Evolutionary conservation across 64 coral and sea anemone genomes (phyloP).

Genomic region (Astreopora myriophthalma): DNA sequence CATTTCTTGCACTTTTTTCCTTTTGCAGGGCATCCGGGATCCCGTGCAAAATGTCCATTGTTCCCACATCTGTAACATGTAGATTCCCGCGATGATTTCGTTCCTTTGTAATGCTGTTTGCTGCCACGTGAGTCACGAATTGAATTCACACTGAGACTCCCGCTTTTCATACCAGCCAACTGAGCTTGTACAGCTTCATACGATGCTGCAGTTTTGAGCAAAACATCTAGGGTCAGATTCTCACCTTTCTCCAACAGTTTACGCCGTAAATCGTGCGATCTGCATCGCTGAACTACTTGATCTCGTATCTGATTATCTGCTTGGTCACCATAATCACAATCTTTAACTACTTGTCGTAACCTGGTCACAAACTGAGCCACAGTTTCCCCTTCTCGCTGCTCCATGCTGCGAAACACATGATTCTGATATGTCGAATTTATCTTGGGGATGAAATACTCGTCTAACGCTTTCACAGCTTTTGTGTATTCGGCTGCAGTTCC

Average conservation of each 20-base stretch:
- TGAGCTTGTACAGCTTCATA: background rate
- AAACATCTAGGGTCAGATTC: background rate
- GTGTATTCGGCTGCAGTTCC: background rate
- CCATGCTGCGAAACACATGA: background rate
- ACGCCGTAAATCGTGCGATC: background rate
- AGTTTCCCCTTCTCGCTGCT: background rate
- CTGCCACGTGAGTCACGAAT: background rate
- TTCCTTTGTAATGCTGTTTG: background rate
- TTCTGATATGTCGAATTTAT: background rate
- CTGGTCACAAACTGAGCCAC: background rate
- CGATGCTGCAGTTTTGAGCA: background rate
- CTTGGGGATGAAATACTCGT: background rate
- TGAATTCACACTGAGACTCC: background rate
- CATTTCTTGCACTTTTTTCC: too few relatives aligned
- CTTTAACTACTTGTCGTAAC: background rate
- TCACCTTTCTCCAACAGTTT: slow-evolving; percentile 13
- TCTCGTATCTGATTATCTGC: background rate
- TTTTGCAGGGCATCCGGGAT: background rate
- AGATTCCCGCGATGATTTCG: too few relatives aligned
- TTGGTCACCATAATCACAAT: background rate
- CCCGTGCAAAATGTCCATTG: background rate
- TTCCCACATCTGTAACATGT: too few relatives aligned
- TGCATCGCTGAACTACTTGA: too few relatives aligned
- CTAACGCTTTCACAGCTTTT: background rate
- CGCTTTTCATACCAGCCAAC: background rate